Evolutionary conservation across 2,113 vertebrate genomes (phyloP).

Genomic region (Passer montanus): DNA sequence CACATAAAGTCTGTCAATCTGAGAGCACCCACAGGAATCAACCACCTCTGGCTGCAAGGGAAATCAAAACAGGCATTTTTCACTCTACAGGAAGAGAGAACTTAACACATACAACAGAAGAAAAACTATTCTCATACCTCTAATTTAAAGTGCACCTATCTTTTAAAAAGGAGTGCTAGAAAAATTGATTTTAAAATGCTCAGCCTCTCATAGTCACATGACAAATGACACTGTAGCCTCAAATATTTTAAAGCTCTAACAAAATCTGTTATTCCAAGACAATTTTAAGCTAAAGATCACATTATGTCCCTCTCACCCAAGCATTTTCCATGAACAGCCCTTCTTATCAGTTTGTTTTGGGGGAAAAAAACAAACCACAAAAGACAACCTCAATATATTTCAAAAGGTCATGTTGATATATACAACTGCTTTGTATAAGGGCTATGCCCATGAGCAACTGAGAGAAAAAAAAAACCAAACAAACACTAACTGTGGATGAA

Average conservation of each 20-base stretch:
- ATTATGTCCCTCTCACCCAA: not conserved
- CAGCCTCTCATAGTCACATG: not conserved
- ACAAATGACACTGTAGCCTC: not conserved
- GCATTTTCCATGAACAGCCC: not conserved
- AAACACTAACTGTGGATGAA: not conserved
- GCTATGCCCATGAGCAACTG: not conserved
- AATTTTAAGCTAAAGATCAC: not conserved
- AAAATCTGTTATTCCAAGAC: not conserved
- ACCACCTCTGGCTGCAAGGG: not conserved
- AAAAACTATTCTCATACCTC: not conserved
- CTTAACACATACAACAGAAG: not conserved
- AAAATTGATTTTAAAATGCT: not conserved
- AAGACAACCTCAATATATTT: not conserved
- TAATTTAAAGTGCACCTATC: rapidly evolving
- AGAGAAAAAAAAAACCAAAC: not conserved
- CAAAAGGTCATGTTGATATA: not conserved
- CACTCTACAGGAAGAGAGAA: not conserved
- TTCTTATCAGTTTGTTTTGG: not conserved
- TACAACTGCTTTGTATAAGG: not conserved
- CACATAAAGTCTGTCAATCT: not conserved
- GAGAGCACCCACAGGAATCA: not conserved
- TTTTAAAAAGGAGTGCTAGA: not conserved
- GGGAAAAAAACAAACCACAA: not conserved
- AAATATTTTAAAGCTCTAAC: not conserved
- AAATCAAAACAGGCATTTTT: not conserved